Evolutionary conservation across 1,140 invertebrate genomes (phyloP).

Genomic region (Ganaspis sp.): DNA sequence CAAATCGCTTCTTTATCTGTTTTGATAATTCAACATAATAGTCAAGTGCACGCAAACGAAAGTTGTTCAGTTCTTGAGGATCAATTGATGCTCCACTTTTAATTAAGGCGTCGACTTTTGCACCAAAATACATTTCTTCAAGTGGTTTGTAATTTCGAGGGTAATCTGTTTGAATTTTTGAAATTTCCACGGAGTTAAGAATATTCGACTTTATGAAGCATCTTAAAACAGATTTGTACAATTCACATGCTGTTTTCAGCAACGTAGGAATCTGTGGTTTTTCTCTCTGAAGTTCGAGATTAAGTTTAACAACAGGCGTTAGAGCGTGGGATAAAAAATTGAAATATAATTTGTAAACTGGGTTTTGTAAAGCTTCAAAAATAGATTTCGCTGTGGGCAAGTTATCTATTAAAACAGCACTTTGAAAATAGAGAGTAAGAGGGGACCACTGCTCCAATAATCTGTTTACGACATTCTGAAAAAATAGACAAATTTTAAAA

Average conservation of each 20-base stretch:
- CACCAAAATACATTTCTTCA: conserved; percentile 42
- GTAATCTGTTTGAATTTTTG: conserved; percentile 6
- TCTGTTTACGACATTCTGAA: conserved; percentile 42
- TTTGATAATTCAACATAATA: conserved; percentile 41
- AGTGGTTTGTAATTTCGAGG: conserved; percentile 7
- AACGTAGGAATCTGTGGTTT: conserved; percentile 44
- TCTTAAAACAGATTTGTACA: conserved; percentile 43
- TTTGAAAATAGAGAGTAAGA: conserved; percentile 44
- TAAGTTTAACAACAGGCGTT: conserved; percentile 37
- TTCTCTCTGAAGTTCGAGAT: conserved; percentile 45
- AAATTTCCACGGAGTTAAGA: conserved; percentile 9
- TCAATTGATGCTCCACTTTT: conserved; percentile 23
- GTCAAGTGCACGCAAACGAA: conserved; percentile 38
- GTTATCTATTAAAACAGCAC: conserved; percentile 37
- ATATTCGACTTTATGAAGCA: conserved; percentile 47
- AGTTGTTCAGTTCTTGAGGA: conserved; percentile 32
- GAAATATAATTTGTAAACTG: conserved; percentile 14
- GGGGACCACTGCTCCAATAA: conserved; percentile 42
- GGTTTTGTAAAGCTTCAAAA: conserved; percentile 29
- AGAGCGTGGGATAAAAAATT: conserved; percentile 41
- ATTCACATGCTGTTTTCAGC: conserved; percentile 34
- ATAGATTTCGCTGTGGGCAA: conserved; percentile 34
- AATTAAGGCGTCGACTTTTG: conserved; percentile 39
- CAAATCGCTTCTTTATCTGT: conserved; percentile 42
- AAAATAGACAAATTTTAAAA: background rate